Evolutionary conservation across 30 jellyfish, hydroid and myxozoan species (phyloP), one percentile per base, ranked within the genome.

Genomic region (Catostylus mosaicus): DNA sequence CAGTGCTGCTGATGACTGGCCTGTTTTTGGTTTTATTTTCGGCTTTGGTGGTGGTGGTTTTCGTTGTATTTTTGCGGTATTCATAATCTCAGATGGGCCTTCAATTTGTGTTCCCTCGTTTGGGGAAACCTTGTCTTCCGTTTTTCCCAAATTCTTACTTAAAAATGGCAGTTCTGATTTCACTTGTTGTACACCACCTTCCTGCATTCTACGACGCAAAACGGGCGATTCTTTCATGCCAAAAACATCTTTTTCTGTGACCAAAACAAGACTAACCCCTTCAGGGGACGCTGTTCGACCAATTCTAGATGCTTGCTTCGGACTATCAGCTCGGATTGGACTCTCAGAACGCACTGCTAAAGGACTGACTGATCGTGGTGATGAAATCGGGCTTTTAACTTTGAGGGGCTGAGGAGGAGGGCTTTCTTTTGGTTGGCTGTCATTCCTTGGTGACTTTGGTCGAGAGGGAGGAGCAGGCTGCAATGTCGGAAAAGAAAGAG

Each of bases 41-140:
- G 86, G 86, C 81, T 48, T 69, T 18, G 86, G 92, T 6, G 68
- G 78, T 9, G 92, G 92, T 20, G 73, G 62, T 31, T 82, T 74
- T 5, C 37, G 38, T 26, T 20, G 26, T 30, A 19, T n/a, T 37
- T 69, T 37, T 7, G 29, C 6, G 19, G 19, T 20, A 7, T 52
- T 10, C 3, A 20, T 20, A 14, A 10, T 10, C 3, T 10, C 3
- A 4, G 29, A 4, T 52, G 30, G 6, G 30, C 23, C 30, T 6
- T 10, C 67, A 52, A 3, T 52, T 16, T 10, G 3, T 26, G 30
- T 26, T 6, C 19, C 67, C 29, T 52, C 67, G 26, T 52, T 20
- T n/a, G 6, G 18, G 67, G 29, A 10, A 52, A 43, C 56, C 12
- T 8, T 43, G 8, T 8, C 56, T 59, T 59, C 71, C 3, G 11